phyloP scores from a whole-genome alignment of 1,140 invertebrate species.

The Drosophila nigromelanica region DNA sequence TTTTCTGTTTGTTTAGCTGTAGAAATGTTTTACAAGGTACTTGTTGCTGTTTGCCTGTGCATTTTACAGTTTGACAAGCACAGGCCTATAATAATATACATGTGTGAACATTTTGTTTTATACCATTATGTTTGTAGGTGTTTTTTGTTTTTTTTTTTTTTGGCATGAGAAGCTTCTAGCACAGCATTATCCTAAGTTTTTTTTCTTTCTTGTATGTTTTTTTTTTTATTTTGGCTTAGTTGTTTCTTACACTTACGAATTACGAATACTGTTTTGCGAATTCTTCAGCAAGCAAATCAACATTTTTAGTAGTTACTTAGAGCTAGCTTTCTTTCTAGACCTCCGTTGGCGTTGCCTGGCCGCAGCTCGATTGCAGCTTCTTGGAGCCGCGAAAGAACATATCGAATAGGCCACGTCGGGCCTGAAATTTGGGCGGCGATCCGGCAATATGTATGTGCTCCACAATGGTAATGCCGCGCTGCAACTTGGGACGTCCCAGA shows the following conservation, averaged over 20 bases:
- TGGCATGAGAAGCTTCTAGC: constrained; percentile 80
- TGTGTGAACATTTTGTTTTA: not conserved
- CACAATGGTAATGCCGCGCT: constrained; percentile 72
- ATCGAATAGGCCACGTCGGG: constrained; percentile 67
- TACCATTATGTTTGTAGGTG: too few species aligned
- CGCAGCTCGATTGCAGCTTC: constrained; percentile 71
- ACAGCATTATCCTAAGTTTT: constrained; percentile 55
- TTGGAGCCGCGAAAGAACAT: constrained; percentile 76
- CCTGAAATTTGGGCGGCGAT: constrained; percentile 61
- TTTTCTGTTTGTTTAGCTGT: constrained; percentile 13
- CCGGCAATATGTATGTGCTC: constrained; percentile 72
- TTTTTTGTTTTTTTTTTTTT: constrained; percentile 45
- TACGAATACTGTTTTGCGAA: constrained; percentile 81
- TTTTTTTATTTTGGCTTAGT: constrained; percentile 50
- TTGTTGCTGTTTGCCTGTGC: constrained; percentile 31
- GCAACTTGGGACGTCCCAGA: constrained; percentile 56
- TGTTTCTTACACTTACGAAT: constrained; percentile 58
- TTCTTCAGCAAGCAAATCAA: constrained; percentile 75
- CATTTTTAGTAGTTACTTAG: constrained; percentile 34
- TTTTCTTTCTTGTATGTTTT: constrained; percentile 1
- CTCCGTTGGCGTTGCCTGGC: constrained; percentile 65
- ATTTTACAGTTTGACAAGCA: constrained; percentile 47
- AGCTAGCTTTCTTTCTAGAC: constrained; percentile 46
- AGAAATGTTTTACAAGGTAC: constrained; percentile 59
- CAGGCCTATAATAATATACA: constrained; percentile 29